Conservation (phyloP, 2,797 vertebrate species). For the Pogonophryne albipinna region DNA sequence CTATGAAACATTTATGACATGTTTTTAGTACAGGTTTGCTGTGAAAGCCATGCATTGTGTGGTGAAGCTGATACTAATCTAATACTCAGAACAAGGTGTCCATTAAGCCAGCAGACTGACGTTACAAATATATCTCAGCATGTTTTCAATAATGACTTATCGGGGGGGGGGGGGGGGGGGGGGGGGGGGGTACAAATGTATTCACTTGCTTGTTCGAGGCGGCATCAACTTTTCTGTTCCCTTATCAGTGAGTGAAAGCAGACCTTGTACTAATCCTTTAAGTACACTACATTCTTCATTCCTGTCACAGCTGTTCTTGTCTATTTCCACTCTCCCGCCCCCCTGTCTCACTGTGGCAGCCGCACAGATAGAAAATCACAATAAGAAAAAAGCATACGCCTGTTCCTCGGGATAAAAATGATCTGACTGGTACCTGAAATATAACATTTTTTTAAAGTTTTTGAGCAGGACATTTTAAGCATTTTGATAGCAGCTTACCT, state of each 20-base stretch:
- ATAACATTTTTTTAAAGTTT: not conserved
- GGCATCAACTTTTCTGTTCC: constrained; percentile 29
- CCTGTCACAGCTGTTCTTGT: constrained; percentile 86
- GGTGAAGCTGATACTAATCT: not conserved
- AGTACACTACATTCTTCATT: constrained; percentile 79
- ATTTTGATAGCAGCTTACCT: not conserved
- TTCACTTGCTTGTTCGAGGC: constrained; percentile 54
- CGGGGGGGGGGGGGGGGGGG: constrained; percentile 13
- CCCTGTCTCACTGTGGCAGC: constrained; percentile 12
- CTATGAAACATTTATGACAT: not conserved
- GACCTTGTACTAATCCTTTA: constrained; percentile 76
- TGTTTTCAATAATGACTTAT: constrained; percentile 54
- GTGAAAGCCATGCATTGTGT: not conserved
- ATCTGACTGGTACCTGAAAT: not conserved
- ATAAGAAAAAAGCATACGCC: constrained; percentile 17
- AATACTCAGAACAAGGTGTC: not conserved
- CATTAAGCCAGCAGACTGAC: constrained; percentile 1
- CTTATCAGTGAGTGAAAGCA: constrained; percentile 77
- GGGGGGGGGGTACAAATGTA: constrained; percentile 28
- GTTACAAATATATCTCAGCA: not conserved
- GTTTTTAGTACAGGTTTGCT: not conserved
- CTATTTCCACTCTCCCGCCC: constrained; percentile 74
- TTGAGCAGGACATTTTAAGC: not conserved
- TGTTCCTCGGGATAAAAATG: not conserved
- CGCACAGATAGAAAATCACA: constrained; percentile 26